phyloP scores from a whole-genome alignment of 2,113 vertebrate species.

The Peromyscus polionotus region DNA sequence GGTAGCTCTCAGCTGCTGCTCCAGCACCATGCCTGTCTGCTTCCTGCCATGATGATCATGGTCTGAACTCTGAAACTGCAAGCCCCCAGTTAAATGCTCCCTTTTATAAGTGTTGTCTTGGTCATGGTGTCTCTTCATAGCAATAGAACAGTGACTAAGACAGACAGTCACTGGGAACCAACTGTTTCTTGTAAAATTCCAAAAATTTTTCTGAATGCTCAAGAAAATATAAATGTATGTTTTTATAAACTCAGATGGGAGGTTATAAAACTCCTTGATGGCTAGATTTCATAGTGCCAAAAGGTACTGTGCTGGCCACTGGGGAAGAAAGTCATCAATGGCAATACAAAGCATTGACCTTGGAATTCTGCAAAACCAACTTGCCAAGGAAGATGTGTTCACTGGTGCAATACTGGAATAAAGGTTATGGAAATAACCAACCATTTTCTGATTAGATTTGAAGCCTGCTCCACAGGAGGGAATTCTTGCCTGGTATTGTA shows the following conservation, averaged over 20 bases:
- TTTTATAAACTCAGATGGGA: constrained; percentile 10
- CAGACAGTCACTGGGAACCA: neutral
- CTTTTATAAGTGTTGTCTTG: neutral
- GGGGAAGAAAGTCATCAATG: neutral
- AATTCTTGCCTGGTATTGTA: neutral
- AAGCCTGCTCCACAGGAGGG: neutral
- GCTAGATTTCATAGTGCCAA: neutral
- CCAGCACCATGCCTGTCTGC: neutral
- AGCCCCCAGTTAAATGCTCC: neutral
- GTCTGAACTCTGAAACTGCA: neutral
- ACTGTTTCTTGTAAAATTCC: neutral
- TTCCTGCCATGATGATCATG: neutral
- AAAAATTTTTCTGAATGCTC: neutral
- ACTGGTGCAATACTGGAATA: neutral
- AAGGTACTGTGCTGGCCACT: neutral
- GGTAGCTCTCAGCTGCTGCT: neutral
- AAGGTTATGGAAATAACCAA: neutral
- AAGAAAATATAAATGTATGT: neutral
- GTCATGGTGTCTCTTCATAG: neutral
- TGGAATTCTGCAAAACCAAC: neutral
- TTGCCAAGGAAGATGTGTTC: neutral
- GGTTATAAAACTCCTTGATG: neutral
- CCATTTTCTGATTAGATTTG: neutral
- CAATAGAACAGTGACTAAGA: neutral
- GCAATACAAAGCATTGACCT: neutral